Conservation (phyloP, 2,888 invertebrate species). For the Lamellibrachia satsuma region DNA sequence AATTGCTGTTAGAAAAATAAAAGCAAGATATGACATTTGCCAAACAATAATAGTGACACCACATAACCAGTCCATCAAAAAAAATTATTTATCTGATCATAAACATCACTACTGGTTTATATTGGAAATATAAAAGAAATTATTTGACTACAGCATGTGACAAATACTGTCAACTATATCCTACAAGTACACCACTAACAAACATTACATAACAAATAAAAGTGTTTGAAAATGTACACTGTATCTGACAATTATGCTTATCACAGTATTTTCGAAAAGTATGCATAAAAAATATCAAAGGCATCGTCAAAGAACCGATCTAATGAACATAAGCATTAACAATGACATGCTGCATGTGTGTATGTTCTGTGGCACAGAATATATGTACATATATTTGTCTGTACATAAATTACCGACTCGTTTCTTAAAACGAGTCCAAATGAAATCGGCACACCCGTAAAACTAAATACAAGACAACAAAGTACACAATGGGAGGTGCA, state of each 20-base stretch:
- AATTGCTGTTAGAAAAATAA: not conserved
- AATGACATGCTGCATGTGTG: not conserved
- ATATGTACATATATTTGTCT: not conserved
- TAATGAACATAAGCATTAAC: not conserved
- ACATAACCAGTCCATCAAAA: not conserved
- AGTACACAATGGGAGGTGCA: not conserved
- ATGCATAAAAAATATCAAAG: slow-evolving; percentile 7
- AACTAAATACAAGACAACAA: not conserved
- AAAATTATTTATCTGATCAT: too few species aligned
- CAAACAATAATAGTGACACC: not conserved
- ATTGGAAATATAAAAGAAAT: not conserved
- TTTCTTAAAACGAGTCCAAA: not conserved
- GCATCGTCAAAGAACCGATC: not conserved
- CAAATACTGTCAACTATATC: not conserved
- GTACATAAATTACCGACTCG: slow-evolving; percentile 4
- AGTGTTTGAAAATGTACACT: not conserved
- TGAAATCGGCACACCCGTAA: not conserved
- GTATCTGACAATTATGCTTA: not conserved
- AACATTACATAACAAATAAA: not conserved
- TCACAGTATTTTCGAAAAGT: not conserved
- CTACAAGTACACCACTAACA: not conserved
- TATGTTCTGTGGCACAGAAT: not conserved
- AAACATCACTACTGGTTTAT: not conserved
- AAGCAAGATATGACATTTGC: not conserved
- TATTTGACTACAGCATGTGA: not conserved